These are phyloP conservation scores for Miniopterus natalensis DNA, from an alignment of 2,113 vertebrate genomes.

Conservation along the genomic window DNA sequence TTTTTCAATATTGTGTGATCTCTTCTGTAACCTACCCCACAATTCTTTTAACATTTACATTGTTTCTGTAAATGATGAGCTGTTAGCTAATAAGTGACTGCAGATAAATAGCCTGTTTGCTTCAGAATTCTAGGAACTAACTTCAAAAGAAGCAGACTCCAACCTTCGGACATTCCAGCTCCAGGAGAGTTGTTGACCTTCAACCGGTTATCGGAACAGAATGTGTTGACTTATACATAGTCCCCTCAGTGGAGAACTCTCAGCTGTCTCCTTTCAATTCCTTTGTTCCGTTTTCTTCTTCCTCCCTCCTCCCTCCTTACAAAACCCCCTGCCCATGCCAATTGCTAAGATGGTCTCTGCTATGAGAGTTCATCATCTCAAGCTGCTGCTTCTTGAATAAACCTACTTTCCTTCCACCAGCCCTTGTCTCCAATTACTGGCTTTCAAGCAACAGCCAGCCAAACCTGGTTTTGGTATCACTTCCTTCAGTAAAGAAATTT, in stretches of 20 bases:
- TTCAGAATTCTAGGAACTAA: too few species aligned
- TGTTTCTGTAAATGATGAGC: too few species aligned
- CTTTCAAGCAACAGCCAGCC: neutral
- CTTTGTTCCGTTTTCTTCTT: neutral
- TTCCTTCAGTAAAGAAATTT: neutral
- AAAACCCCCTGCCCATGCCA: neutral
- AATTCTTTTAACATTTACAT: too few species aligned
- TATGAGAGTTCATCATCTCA: neutral
- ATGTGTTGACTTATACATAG: neutral
- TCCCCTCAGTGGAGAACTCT: neutral
- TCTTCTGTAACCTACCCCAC: neutral
- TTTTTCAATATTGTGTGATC: neutral
- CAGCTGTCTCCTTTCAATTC: neutral
- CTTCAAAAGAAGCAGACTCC: neutral
- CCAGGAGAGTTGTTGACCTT: neutral
- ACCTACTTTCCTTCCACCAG: neutral
- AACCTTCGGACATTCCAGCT: neutral
- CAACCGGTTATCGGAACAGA: too few species aligned
- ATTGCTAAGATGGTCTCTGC: neutral
- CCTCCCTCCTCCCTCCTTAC: neutral
- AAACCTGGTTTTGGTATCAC: neutral
- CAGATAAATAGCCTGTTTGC: too few species aligned
- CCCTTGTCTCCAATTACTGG: neutral
- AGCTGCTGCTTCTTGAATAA: neutral
- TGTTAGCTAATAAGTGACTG: too few species aligned